These are phyloP conservation scores for Umimayanthus chanpuru DNA, from an alignment of 92 coral and sea anemone species.

Conservation along the genomic window DNA sequence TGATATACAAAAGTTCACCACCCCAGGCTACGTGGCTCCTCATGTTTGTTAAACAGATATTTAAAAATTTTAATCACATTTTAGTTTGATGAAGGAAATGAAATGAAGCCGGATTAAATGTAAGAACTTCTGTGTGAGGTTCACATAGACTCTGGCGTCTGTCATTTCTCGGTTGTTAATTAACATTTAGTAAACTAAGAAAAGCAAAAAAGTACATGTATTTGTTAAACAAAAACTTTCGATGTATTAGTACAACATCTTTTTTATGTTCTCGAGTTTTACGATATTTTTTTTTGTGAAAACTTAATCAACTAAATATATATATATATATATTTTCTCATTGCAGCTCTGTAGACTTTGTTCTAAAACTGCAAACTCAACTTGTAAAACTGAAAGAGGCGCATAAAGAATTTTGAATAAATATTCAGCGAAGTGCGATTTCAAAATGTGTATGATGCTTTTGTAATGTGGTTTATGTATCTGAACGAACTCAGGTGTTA, in stretches of 20 bases:
- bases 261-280: neutral
- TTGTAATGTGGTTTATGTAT: neutral
- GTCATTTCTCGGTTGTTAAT: neutral
- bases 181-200: neutral
- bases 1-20: slow-evolving; percentile 16
- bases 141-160: slow-evolving; percentile 1
- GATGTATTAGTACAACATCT: slow-evolving; percentile 11
- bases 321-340: no score
- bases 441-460: no score
- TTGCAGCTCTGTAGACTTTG: neutral
- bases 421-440: neutral
- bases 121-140: slow-evolving; percentile 21
- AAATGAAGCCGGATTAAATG: slow-evolving; percentile 39
- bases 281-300: neutral
- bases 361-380: neutral
- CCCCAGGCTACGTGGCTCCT: slow-evolving; percentile 35
- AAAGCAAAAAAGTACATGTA: neutral
- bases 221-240: neutral
- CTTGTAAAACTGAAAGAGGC: no score
- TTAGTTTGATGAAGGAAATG: slow-evolving; percentile 37
- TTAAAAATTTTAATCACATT: slow-evolving; percentile 36
- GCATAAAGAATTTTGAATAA: neutral
- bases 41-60: slow-evolving; percentile 40
- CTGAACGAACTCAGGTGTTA: neutral
- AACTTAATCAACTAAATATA: no score